Evolutionary conservation across 2,888 invertebrate genomes (phyloP), one percentile per base, ranked within the genome.

Genomic region (Chrysina gloriosa): DNA sequence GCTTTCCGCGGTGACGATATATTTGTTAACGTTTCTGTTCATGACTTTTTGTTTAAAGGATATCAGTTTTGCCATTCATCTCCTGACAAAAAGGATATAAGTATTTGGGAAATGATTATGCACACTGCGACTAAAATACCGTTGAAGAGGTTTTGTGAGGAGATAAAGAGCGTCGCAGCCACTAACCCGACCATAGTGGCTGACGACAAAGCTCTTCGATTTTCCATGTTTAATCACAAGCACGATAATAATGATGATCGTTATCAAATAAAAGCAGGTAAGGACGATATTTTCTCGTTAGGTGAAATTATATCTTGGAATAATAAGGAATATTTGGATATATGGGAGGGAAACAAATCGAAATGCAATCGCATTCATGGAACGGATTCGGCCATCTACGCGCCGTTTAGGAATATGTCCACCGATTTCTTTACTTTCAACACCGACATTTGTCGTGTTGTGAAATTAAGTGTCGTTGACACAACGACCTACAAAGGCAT

Each of bases 21-120:
- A n/a, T 66, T 66, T 16, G 21, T 66, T 6, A 66, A 82, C 0
- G 84, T 86, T 0, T 84, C 85, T 0, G 88, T 87, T 0, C 80
- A 85, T 0, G 86, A 89, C 58, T 82, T 89, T 39, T 79, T 91
- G 3, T 89, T 90, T 73, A 86, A 88, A 25, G 91, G 91, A 0
- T 81, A 87, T 1, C 78, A 82, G 0, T 77, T 89, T 48, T 89
- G 89, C 73, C 16, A 36, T 1, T 3, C n/a, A 5, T 6, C 1
- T n/a, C 5, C 4, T 11, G 5, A 34, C 2, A 6, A 56, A n/a
- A n/a, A n/a, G n/a, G n/a, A 34, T 3, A 3, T 9, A 21, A 9
- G 34, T 25, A 1, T 48, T 25, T 23, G n/a, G 3, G 27, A 27
- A 6, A 11, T 11, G 6, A 21, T 48, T 25, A n/a, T 27, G 9